A percentile compares a stretch with the other conserved stretches of the same genome.
These are phyloP conservation scores for Palythoa heliodiscus DNA, from an alignment of 92 coral and sea anemone species.

Conservation along the genomic window DNA sequence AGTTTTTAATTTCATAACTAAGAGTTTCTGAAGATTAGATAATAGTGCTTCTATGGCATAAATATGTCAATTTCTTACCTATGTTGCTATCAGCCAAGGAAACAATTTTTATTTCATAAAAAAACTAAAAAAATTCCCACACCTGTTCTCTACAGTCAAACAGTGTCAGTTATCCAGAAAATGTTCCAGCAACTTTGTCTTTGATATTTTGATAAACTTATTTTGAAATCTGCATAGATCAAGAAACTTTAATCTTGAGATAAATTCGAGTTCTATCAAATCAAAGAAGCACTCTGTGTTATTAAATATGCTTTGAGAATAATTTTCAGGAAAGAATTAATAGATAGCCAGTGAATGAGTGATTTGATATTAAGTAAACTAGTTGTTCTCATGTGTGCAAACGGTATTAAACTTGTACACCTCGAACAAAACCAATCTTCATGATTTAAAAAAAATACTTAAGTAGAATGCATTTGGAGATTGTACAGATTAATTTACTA, in stretches of 20 bases:
- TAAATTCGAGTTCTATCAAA: not conserved
- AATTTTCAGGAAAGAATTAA: not conserved
- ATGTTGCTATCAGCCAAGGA: not conserved
- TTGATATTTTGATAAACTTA: not conserved
- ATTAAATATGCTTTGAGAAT: not conserved
- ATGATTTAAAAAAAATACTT: too few relatives aligned
- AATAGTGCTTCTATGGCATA: not conserved
- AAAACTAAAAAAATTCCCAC: not conserved
- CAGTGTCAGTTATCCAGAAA: not conserved
- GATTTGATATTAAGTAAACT: not conserved
- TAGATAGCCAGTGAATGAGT: not conserved
- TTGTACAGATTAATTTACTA: too few relatives aligned
- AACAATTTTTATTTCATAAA: not conserved
- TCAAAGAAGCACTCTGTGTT: not conserved
- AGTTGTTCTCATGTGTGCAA: not conserved
- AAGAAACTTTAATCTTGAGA: not conserved
- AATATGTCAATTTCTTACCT: not conserved
- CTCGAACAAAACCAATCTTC: not conserved
- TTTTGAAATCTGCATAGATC: not conserved
- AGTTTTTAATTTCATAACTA: too few relatives aligned
- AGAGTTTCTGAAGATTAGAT: too few relatives aligned
- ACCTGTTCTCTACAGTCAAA: not conserved
- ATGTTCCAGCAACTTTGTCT: not conserved
- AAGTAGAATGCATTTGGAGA: too few relatives aligned
- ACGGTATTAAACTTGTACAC: not conserved